Conservation (phyloP, 2,797 vertebrate species). For the Luscinia megarhynchos region DNA sequence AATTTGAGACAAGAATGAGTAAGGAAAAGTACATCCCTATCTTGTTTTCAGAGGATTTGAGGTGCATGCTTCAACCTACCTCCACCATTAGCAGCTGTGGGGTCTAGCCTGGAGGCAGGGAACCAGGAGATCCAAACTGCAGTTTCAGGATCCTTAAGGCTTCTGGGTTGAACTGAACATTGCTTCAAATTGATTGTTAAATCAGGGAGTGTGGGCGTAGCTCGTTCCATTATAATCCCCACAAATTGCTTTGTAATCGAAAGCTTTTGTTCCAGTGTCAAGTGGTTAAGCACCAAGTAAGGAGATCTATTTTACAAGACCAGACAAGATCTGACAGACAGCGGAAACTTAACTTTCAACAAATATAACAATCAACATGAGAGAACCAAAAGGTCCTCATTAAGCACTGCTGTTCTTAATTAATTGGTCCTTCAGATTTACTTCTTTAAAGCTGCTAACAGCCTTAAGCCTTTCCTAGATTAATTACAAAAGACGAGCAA, state of each 20-base stretch:
- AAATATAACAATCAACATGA: slow-evolving; percentile 82
- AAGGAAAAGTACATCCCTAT: background rate
- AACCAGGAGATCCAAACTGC: background rate
- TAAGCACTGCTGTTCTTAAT: slow-evolving; percentile 88
- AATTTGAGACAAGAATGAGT: background rate
- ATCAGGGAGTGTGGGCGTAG: slow-evolving; percentile 64
- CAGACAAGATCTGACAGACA: slow-evolving; percentile 74
- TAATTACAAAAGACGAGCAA: slow-evolving; percentile 91
- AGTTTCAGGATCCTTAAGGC: background rate
- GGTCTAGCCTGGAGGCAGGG: background rate
- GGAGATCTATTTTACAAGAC: slow-evolving; percentile 77
- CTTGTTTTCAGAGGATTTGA: background rate
- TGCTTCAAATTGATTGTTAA: slow-evolving; percentile 73
- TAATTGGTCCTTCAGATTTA: slow-evolving; percentile 89
- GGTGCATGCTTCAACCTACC: background rate
- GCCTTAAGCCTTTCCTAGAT: slow-evolving; percentile 86
- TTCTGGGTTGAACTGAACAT: slow-evolving; percentile 34
- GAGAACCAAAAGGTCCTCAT: slow-evolving; percentile 75
- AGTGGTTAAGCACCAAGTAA: slow-evolving; percentile 74
- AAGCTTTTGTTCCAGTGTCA: slow-evolving; percentile 78
- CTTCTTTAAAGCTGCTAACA: slow-evolving; percentile 84
- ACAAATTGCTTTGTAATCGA: slow-evolving; percentile 79
- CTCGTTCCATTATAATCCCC: slow-evolving; percentile 74
- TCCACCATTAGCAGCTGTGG: background rate
- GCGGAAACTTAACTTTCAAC: slow-evolving; percentile 76